Conservation (phyloP, 2,113 vertebrate species). For the Macquaria ambigua region DNA sequence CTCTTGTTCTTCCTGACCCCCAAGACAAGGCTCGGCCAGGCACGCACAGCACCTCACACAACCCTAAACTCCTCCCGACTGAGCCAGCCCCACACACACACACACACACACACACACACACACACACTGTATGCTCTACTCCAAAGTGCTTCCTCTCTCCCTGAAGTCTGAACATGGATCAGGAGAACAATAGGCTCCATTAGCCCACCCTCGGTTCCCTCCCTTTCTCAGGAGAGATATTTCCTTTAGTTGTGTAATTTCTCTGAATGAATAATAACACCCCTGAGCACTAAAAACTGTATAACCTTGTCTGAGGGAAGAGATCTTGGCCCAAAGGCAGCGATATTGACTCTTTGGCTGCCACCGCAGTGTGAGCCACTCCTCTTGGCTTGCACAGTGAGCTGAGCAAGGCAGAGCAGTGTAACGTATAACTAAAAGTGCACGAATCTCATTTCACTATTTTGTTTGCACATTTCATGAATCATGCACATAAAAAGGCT, state of each 20-base stretch:
- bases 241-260: conserved; percentile 64
- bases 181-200: conserved; percentile 69
- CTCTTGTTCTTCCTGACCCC: conserved; percentile 78
- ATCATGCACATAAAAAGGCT: background rate
- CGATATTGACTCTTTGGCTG: conserved; percentile 37
- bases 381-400: conserved; percentile 22
- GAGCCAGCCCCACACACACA: background rate
- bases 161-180: conserved; percentile 49
- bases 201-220: conserved; percentile 40
- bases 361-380: conserved; percentile 11
- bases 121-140: background rate
- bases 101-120: conserved; percentile 18
- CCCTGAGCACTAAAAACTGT: conserved; percentile 41
- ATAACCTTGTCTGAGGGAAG: conserved; percentile 48
- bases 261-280: conserved; percentile 61
- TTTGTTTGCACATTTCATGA: conserved; percentile 8
- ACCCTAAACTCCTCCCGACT: conserved; percentile 8
- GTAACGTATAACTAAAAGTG: background rate
- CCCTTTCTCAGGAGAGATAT: conserved; percentile 62
- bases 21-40: conserved; percentile 54
- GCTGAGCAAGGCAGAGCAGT: background rate
- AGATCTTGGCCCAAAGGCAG: conserved; percentile 42
- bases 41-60: conserved; percentile 57
- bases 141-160: conserved; percentile 49
- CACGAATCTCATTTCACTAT: background rate